These are phyloP conservation scores for Bos taurus DNA, from an alignment of 2,113 vertebrate species.

Conservation along the genomic window DNA sequence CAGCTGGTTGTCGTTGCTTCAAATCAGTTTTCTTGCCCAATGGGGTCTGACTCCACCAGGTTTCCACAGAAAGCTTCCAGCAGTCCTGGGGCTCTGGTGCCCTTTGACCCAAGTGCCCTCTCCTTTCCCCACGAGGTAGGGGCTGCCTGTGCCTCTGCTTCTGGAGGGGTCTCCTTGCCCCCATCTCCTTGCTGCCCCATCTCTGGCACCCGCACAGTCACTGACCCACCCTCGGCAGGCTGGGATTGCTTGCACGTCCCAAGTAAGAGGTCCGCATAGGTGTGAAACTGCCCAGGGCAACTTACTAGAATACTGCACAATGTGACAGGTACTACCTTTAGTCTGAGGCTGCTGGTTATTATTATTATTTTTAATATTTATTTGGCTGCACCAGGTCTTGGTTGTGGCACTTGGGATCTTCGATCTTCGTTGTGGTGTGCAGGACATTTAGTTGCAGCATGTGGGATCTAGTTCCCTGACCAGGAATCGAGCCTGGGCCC, in stretches of 20 bases:
- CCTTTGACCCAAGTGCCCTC: background rate
- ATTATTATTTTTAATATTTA: background rate
- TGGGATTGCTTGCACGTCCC: background rate
- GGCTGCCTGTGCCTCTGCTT: background rate
- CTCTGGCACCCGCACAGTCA: background rate
- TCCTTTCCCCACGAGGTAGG: background rate
- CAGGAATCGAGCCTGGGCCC: background rate
- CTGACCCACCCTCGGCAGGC: background rate
- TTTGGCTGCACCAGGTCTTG: background rate
- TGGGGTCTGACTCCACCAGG: background rate
- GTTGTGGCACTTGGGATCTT: background rate
- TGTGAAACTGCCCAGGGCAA: background rate
- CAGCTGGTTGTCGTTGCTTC: conserved; percentile 7
- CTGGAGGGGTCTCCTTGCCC: background rate
- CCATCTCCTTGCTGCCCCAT: background rate
- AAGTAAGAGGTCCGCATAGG: background rate
- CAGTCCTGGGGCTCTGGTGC: background rate
- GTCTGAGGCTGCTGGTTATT: background rate
- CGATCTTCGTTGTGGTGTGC: fast-evolving
- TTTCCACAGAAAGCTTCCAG: background rate
- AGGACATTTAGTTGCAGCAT: background rate
- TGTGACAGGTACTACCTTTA: background rate
- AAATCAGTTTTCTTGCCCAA: background rate
- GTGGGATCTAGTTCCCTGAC: background rate
- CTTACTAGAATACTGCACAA: background rate